These are phyloP conservation scores for Hoplodrina ambigua DNA, from an alignment of 2,888 invertebrate genomes.

Conservation along the genomic window DNA sequence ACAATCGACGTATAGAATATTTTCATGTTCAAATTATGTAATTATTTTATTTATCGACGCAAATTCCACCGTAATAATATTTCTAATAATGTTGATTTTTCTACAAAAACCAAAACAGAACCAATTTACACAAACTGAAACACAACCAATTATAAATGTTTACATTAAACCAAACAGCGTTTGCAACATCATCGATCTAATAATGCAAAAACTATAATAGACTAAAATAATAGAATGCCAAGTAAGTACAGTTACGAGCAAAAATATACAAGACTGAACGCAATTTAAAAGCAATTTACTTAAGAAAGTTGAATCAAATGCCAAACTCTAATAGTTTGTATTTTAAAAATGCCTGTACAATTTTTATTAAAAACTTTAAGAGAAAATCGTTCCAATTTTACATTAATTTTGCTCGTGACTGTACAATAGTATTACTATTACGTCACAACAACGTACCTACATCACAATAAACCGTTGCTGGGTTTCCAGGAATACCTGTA, in stretches of 20 bases:
- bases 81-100: neutral
- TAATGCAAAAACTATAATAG: neutral
- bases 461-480: no score
- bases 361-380: neutral
- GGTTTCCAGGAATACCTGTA: neutral
- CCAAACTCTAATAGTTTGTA: neutral
- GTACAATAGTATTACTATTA: neutral
- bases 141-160: conserved; percentile 20
- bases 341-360: neutral
- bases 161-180: conserved; percentile 5
- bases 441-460: neutral
- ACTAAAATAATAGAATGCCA: neutral
- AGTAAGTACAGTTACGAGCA: no score
- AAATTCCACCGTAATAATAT: neutral
- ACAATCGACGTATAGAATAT: neutral
- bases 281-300: no score
- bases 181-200: conserved; percentile 14
- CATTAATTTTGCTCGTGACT: neutral
- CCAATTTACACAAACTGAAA: no score
- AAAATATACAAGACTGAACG: no score
- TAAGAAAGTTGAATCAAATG: no score
- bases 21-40: neutral
- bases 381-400: neutral
- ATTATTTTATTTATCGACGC: neutral
- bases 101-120: neutral